Evolutionary conservation across 2,888 invertebrate genomes (phyloP).

Genomic region (Hydrotaea diabolus): DNA sequence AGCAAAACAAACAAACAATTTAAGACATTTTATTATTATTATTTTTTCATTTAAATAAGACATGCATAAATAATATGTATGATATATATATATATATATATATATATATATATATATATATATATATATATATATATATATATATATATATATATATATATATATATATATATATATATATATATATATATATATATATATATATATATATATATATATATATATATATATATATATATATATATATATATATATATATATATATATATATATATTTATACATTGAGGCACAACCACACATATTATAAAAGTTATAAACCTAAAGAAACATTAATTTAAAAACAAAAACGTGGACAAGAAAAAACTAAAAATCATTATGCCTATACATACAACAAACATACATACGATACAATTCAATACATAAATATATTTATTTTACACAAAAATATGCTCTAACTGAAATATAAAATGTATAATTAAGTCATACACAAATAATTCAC

Average conservation of each 20-base stretch:
- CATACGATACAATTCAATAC: conserved; percentile 33
- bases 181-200: conserved; percentile 45
- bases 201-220: conserved; percentile 19
- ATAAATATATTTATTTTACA: conserved; percentile 68
- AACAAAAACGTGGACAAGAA: conserved; percentile 43
- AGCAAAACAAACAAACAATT: conserved; percentile 63
- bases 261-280: conserved; percentile 44
- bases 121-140: conserved; percentile 43
- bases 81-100: conserved; percentile 33
- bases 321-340: conserved; percentile 52
- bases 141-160: conserved; percentile 33
- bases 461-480: conserved; percentile 51
- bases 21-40: conserved; percentile 55
- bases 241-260: conserved; percentile 12
- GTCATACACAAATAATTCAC: conserved; percentile 28
- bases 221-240: conserved; percentile 38
- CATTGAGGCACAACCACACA: conserved; percentile 26
- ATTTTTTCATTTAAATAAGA: conserved; percentile 46
- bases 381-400: conserved; percentile 2
- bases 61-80: conserved; percentile 14
- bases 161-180: conserved; percentile 12
- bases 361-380: conserved; percentile 22
- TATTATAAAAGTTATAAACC: conserved; percentile 58
- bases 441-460: conserved; percentile 63
- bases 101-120: conserved; percentile 18